phyloP scores from a whole-genome alignment of 2,888 invertebrate species.

The Andricus curvator region DNA sequence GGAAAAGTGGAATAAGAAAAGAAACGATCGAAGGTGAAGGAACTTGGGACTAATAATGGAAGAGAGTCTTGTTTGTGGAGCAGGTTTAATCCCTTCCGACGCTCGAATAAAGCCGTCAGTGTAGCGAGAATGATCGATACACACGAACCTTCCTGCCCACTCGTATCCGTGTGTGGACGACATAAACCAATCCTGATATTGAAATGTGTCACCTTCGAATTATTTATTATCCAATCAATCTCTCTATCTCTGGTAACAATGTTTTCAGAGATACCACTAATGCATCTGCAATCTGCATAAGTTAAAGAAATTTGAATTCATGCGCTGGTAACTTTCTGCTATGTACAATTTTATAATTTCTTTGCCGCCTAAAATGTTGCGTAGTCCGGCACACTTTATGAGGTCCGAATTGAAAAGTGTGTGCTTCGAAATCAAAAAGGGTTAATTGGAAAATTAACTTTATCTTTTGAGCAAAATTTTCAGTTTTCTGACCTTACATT shows the following conservation, averaged over 20 bases:
- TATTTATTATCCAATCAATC: slow-evolving; percentile 38
- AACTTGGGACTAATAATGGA: slow-evolving; percentile 31
- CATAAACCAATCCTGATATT: slow-evolving; percentile 36
- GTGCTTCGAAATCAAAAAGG: too few relatives aligned
- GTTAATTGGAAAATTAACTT: too few relatives aligned
- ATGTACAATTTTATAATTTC: too few relatives aligned
- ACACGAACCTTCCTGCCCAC: slow-evolving; percentile 33
- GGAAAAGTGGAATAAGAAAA: slow-evolving; percentile 36
- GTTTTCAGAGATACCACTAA: slow-evolving; percentile 27
- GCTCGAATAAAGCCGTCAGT: slow-evolving; percentile 38
- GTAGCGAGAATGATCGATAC: slow-evolving; percentile 40
- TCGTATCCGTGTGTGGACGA: slow-evolving; percentile 25
- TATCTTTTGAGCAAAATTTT: too few relatives aligned
- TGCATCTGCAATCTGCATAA: neutral
- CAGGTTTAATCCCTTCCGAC: slow-evolving; percentile 32
- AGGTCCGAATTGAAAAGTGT: too few relatives aligned
- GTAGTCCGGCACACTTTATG: too few relatives aligned
- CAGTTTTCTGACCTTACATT: too few relatives aligned
- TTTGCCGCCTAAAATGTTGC: too few relatives aligned
- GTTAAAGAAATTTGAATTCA: too few relatives aligned
- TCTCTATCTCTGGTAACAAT: slow-evolving; percentile 34
- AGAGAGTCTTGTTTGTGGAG: slow-evolving; percentile 16
- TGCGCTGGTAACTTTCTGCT: too few relatives aligned
- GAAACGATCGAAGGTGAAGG: slow-evolving; percentile 30
- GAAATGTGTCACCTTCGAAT: slow-evolving; percentile 31